phyloP scores from a whole-genome alignment of 2,797 vertebrate species.

The Labroides dimidiatus region DNA sequence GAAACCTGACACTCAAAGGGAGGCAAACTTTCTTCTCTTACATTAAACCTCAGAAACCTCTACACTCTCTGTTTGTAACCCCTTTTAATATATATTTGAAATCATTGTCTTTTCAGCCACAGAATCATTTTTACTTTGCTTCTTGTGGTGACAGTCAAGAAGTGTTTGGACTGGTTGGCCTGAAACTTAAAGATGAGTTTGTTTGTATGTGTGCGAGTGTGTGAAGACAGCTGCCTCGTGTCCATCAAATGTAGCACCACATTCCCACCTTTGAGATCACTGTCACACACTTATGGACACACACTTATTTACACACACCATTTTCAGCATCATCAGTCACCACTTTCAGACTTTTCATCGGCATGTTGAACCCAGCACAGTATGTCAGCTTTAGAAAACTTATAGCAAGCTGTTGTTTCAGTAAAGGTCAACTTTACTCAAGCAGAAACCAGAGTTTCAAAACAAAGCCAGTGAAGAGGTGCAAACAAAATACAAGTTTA shows the following conservation, averaged over 20 bases:
- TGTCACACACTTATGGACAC: conserved; percentile 3
- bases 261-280: conserved; percentile 56
- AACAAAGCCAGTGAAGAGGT: too few relatives aligned
- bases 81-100: not conserved
- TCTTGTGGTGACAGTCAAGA: not conserved
- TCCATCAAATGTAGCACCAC: conserved; percentile 50
- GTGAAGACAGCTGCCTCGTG: conserved; percentile 61
- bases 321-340: conserved; percentile 23
- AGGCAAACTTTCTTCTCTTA: not conserved
- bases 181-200: conserved; percentile 11
- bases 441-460: too few relatives aligned
- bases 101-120: not conserved
- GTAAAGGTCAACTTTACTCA: too few relatives aligned
- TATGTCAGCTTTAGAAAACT: too few relatives aligned
- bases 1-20: conserved; percentile 26
- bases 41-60: not conserved
- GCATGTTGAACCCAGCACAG: too few relatives aligned
- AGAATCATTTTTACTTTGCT: not conserved
- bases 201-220: conserved; percentile 19
- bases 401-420: too few relatives aligned
- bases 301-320: conserved; percentile 5
- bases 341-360: conserved; percentile 12
- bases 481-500: too few relatives aligned
- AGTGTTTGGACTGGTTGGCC: not conserved
- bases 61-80: not conserved